Evolutionary conservation across 1,140 invertebrate genomes (phyloP), one percentile per base, ranked within the genome.

Genomic region (Heliconius nattereri): DNA sequence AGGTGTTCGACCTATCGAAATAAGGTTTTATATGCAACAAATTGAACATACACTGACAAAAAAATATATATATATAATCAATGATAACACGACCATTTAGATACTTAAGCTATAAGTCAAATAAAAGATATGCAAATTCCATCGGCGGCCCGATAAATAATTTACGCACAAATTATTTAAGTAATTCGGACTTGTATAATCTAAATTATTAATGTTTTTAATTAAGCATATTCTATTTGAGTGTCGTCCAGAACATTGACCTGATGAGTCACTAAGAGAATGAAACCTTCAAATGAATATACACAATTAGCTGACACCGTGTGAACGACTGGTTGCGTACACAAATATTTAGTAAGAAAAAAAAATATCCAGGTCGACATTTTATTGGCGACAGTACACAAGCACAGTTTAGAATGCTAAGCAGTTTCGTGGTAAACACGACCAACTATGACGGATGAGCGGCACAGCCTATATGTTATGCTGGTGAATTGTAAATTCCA

Each of bases 321-420:
- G 90, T 89, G 87, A 92, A 92, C 88, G 79, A 83, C 82, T 85
- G 78, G 87, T 85, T 90, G 89, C 85, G 84, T 90, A 87, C 85
- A 89, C 84, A 88, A 87, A 88, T 90, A 85, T 89, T 89, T 90
- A 78, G 73, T 85, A 89, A 78, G 60, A 66, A 91, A 90, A 92
- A 89, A 91, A 89, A 91, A 87, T 86, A 92, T 90, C 82, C 88
- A 92, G 92, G 92, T 89, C 88, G 88, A 89, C 83, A 79, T 85
- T 92, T 91, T 91, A 90, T 91, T 91, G 88, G 88, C 87, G 90
- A 90, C 87, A 85, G 86, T 86, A 87, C 85, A 85, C 85, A 85
- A 86, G 85, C 86, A 90, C 90, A 86, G 85, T 86, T 89, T 87
- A 87, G 92, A 94, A 94, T 94, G 92, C 88, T 94, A 94, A 94